Percentiles rank a stretch among this genome's conserved stretches.
Evolutionary conservation across 92 coral and sea anemone genomes (phyloP).

Genomic region (Bergia puertoricense): DNA sequence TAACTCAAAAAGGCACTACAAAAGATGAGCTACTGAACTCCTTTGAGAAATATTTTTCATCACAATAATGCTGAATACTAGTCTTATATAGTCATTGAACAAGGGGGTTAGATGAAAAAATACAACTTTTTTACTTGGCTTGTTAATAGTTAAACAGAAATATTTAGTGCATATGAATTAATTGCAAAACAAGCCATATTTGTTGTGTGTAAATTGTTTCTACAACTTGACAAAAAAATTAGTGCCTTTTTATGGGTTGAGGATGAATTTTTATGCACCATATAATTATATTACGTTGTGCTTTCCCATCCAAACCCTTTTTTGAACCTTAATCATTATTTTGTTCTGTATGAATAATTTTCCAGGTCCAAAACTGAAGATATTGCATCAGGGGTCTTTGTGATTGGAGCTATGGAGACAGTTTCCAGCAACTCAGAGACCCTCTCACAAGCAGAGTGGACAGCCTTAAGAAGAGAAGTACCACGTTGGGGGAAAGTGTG

Average conservation of each 20-base stretch:
- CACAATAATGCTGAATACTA: background rate
- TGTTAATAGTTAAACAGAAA: no score
- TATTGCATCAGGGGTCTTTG: slow-evolving; percentile 38
- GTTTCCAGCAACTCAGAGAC: slow-evolving; percentile 26
- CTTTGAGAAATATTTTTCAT: background rate
- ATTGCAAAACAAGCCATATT: no score
- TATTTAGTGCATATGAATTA: no score
- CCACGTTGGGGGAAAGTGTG: slow-evolving; percentile 51
- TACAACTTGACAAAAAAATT: no score
- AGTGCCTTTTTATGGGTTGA: no score
- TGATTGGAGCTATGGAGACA: slow-evolving; percentile 41
- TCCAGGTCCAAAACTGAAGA: slow-evolving; percentile 58
- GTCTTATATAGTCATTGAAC: no score
- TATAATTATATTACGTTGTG: no score
- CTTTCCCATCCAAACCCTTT: background rate
- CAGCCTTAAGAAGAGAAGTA: slow-evolving; percentile 36
- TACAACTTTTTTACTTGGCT: no score
- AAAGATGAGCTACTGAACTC: slow-evolving; percentile 30
- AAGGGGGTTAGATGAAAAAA: no score
- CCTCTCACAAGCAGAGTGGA: slow-evolving; percentile 43
- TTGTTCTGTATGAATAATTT: background rate
- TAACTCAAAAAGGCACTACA: slow-evolving; percentile 32
- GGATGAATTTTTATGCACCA: no score
- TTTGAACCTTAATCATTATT: background rate
- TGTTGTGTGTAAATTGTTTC: no score